Evolutionary conservation across 2,888 invertebrate species (phyloP).

Genomic region (Lordiphosa fenestrarum): DNA sequence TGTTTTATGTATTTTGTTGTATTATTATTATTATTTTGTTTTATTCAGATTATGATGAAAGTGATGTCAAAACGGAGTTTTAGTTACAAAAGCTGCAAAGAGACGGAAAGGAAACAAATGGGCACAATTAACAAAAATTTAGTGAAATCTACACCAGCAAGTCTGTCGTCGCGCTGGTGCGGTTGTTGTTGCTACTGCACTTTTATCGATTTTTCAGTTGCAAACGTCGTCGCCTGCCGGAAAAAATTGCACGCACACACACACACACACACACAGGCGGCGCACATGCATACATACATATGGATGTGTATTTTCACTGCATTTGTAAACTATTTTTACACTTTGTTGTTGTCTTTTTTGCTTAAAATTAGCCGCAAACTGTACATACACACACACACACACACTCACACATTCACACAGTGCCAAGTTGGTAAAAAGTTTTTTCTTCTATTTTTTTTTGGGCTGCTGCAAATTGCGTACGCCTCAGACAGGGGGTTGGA

Average conservation of each 20-base stretch:
- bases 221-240: constrained; percentile 62
- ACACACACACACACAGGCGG: constrained; percentile 6
- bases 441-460: constrained; percentile 42
- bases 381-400: constrained; percentile 45
- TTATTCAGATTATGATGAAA: constrained; percentile 80
- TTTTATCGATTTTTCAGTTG: constrained; percentile 72
- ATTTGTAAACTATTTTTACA: constrained; percentile 63
- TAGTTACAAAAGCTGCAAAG: constrained; percentile 80
- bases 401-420: constrained; percentile 19
- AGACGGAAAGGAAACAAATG: constrained; percentile 37
- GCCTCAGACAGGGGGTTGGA: constrained; percentile 25
- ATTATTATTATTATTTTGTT: constrained; percentile 68
- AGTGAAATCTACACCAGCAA: constrained; percentile 66
- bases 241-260: constrained; percentile 64
- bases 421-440: constrained; percentile 50
- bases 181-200: constrained; percentile 55
- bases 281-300: constrained; percentile 13
- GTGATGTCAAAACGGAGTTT: constrained; percentile 81
- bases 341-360: constrained; percentile 59
- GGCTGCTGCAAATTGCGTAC: constrained; percentile 56
- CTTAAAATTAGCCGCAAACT: constrained; percentile 52
- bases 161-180: constrained; percentile 10
- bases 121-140: constrained; percentile 30
- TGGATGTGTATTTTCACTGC: constrained; percentile 29
- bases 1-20: constrained; percentile 46